Conservation (phyloP, 64 coral and sea anemone genomes). For the Actinia equina region DNA sequence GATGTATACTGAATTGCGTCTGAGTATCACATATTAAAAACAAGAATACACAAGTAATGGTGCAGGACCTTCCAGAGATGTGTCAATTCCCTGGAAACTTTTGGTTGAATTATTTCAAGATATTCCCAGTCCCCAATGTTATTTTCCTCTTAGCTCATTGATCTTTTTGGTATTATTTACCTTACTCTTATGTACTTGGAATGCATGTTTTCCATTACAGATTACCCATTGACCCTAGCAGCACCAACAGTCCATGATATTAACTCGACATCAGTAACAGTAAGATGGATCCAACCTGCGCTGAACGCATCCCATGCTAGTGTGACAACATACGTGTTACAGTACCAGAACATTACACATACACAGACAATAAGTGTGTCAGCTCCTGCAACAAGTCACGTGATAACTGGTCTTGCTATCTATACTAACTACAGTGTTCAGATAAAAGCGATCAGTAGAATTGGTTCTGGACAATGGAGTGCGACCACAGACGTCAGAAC, state of each 20-base stretch:
- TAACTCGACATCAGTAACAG: conserved; percentile 1
- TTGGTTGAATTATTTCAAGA: too few species aligned
- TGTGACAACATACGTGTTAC: background rate
- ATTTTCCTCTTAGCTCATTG: too few species aligned
- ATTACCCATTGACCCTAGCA: conserved; percentile 10
- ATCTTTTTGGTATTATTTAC: too few species aligned
- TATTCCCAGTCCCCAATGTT: too few species aligned
- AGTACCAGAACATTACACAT: background rate
- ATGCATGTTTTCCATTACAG: background rate
- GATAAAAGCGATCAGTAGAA: conserved; percentile 21
- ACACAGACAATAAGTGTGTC: background rate
- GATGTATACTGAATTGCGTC: too few species aligned
- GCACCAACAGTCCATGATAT: background rate
- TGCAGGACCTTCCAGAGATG: too few species aligned
- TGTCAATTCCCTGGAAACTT: too few species aligned
- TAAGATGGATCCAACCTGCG: conserved; percentile 17
- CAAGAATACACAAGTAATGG: too few species aligned
- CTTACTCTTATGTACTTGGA: too few species aligned
- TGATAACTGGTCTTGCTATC: conserved; percentile 1
- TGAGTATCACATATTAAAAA: too few species aligned
- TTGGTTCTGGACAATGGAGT: conserved; percentile 49
- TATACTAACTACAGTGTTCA: conserved; percentile 40
- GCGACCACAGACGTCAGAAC: conserved; percentile 9
- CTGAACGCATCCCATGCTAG: background rate
- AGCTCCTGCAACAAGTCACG: background rate